These are phyloP conservation scores for Drosophila sproati DNA, from an alignment of 1,140 invertebrate genomes.

Conservation along the genomic window DNA sequence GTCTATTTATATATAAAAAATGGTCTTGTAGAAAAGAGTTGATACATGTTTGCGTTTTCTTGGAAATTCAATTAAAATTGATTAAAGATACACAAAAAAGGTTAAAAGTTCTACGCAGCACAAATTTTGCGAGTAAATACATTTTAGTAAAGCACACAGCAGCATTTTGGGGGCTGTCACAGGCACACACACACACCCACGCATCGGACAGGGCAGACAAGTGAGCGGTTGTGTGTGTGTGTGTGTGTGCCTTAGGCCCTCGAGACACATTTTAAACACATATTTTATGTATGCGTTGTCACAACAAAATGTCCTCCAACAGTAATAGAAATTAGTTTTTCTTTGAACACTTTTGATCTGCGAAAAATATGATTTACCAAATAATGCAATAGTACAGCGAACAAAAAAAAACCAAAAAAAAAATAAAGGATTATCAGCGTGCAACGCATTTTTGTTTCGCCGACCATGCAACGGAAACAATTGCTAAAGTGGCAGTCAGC, in stretches of 20 bases:
- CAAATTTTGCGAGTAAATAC: constrained; percentile 74
- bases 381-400: constrained; percentile 30
- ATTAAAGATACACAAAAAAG: constrained; percentile 78
- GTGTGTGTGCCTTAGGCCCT: constrained; percentile 21
- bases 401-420: constrained; percentile 33
- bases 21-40: background rate
- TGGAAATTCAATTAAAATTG: constrained; percentile 74
- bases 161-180: constrained; percentile 21
- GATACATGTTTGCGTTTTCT: constrained; percentile 2
- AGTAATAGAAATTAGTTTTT: constrained; percentile 70
- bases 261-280: constrained; percentile 24
- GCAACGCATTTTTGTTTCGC: constrained; percentile 16
- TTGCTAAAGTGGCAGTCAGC: constrained; percentile 15
- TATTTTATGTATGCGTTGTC: constrained; percentile 73
- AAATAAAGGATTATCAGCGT: background rate
- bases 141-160: constrained; percentile 51
- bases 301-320: constrained; percentile 37
- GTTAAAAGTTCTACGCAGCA: constrained; percentile 71
- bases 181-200: constrained; percentile 47
- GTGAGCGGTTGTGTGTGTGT: constrained; percentile 34
- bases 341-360: constrained; percentile 40
- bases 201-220: constrained; percentile 10
- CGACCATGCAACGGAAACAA: constrained; percentile 15
- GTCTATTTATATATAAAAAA: background rate
- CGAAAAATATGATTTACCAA: constrained; percentile 52